phyloP scores from a whole-genome alignment of 1,140 invertebrate genomes.

The Globodera ellingtonae region DNA sequence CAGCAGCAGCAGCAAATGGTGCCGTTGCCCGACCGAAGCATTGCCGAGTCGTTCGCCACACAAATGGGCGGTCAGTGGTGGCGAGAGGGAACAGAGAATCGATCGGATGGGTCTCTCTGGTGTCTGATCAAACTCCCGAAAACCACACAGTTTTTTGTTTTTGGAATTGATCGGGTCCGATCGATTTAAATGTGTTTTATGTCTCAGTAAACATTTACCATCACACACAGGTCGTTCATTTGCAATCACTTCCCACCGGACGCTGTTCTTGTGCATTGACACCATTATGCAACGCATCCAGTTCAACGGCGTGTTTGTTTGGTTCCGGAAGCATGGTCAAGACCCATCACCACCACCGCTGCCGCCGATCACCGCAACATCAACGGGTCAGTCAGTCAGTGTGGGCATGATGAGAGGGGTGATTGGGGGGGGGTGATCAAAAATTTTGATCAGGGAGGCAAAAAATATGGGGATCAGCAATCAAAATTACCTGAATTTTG shows the following conservation, averaged over 20 bases:
- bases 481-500: no score
- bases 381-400: not conserved
- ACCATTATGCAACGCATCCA: conserved; percentile 94
- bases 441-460: not conserved
- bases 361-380: not conserved
- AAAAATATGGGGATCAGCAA: not conserved
- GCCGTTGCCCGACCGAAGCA: conserved; percentile 10
- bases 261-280: conserved; percentile 93
- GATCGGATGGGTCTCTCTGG: conserved; percentile 66
- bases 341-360: conserved; percentile 69
- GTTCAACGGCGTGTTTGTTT: conserved; percentile 89
- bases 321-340: conserved; percentile 91
- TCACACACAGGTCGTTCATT: conserved; percentile 84
- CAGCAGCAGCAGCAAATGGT: not conserved
- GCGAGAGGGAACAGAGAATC: conserved; percentile 70
- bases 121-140: no score
- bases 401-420: no score
- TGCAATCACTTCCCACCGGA: conserved; percentile 87
- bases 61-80: conserved; percentile 68
- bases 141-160: not conserved
- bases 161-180: not conserved
- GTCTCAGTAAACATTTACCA: not conserved
- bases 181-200: not conserved
- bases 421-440: not conserved
- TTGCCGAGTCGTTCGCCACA: conserved; percentile 26